These are phyloP conservation scores for Catalaphyllia jardinei DNA, from an alignment of 64 coral and sea anemone species.

Conservation along the genomic window DNA sequence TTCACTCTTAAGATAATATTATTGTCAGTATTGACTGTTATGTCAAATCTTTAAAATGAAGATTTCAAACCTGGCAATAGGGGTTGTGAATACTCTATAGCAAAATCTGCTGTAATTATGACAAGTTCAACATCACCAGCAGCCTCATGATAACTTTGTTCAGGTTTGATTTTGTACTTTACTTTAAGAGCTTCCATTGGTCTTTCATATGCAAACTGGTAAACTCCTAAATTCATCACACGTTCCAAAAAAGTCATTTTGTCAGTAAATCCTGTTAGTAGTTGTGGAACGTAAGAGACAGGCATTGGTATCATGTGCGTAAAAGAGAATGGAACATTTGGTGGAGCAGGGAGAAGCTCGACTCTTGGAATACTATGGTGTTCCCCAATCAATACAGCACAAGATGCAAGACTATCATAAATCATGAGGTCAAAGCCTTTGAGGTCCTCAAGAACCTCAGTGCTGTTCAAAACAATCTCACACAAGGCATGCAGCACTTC, in stretches of 20 bases:
- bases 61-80: constrained; percentile 54
- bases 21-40: no score
- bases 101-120: constrained; percentile 45
- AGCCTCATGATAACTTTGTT: constrained; percentile 8
- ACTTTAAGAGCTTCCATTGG: constrained; percentile 29
- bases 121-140: constrained; percentile 22
- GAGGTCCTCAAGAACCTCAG: background rate
- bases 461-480: constrained; percentile 26
- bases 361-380: constrained; percentile 38
- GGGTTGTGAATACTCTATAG: constrained; percentile 48
- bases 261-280: background rate
- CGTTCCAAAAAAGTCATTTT: constrained; percentile 48
- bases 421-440: constrained; percentile 35
- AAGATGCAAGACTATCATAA: background rate
- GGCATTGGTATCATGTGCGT: background rate
- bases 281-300: constrained; percentile 45
- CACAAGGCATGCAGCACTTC: background rate
- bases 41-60: no score
- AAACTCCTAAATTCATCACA: constrained; percentile 39
- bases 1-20: no score
- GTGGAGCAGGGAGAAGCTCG: constrained; percentile 25
- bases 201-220: background rate
- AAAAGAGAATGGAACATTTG: background rate
- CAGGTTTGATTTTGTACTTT: constrained; percentile 55
- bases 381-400: constrained; percentile 11